Conservation (phyloP, 2,888 invertebrate genomes). For the Tetragonula carbonaria region DNA sequence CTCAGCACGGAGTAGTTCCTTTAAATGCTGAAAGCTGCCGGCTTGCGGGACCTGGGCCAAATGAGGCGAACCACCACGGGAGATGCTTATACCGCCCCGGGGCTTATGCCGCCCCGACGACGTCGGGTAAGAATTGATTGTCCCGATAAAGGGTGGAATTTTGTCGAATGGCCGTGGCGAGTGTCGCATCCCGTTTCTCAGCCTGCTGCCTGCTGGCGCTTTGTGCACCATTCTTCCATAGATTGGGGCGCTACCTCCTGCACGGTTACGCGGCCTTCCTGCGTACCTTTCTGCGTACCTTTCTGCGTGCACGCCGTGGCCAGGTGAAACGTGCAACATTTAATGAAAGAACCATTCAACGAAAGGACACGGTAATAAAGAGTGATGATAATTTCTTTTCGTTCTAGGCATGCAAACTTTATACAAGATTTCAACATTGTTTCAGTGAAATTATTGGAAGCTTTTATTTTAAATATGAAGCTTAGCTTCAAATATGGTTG, state of each 20-base stretch:
- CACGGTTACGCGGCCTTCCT: constrained; percentile 74
- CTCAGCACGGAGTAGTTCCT: constrained; percentile 91
- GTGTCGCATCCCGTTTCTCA: constrained; percentile 82
- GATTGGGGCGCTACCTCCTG: constrained; percentile 85
- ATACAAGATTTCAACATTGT: no score
- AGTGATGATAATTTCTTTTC: neutral
- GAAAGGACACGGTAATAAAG: neutral
- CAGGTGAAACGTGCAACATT: neutral
- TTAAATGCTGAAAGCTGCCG: constrained; percentile 90
- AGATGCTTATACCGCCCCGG: constrained; percentile 82
- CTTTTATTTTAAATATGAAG: neutral
- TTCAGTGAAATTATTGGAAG: neutral
- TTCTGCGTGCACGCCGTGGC: constrained; percentile 11
- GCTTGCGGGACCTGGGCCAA: constrained; percentile 74
- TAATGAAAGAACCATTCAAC: neutral
- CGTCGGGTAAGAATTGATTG: constrained; percentile 84
- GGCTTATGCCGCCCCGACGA: constrained; percentile 83
- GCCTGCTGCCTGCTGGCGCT: constrained; percentile 86
- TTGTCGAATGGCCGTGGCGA: constrained; percentile 85
- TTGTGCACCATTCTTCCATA: constrained; percentile 91
- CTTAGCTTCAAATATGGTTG: neutral
- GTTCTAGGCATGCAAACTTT: neutral
- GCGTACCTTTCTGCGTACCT: constrained; percentile 35
- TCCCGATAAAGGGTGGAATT: constrained; percentile 85
- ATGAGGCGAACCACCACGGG: constrained; percentile 70